Evolutionary conservation across 2,113 vertebrate genomes (phyloP).

Genomic region (Sphyrna mokarran): DNA sequence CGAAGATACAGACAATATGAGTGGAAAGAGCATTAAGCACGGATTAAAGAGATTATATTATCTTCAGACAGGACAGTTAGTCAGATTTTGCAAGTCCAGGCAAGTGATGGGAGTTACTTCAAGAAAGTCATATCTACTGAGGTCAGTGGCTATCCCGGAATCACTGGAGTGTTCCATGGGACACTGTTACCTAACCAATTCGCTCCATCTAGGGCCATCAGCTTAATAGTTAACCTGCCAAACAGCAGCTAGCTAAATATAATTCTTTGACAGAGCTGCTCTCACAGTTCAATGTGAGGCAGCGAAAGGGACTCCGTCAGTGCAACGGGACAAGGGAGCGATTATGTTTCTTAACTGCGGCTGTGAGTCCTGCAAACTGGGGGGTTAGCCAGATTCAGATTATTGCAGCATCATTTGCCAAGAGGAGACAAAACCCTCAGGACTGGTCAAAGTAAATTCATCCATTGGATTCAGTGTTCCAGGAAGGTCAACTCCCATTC

Average conservation of each 20-base stretch:
- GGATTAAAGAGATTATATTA: too few species aligned
- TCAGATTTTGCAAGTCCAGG: too few species aligned
- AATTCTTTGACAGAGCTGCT: neutral
- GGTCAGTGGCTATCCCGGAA: neutral
- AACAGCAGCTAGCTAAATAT: constrained; percentile 26
- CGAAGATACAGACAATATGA: too few species aligned
- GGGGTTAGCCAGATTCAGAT: neutral
- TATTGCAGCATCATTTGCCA: neutral
- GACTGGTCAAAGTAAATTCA: neutral
- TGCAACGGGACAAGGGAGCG: neutral
- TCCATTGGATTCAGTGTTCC: neutral
- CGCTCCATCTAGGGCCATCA: constrained; percentile 19
- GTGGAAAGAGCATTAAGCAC: too few species aligned
- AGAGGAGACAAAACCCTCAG: neutral
- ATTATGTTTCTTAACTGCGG: neutral
- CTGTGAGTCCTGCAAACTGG: neutral
- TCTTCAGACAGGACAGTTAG: too few species aligned
- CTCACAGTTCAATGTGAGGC: neutral
- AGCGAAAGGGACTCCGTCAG: neutral
- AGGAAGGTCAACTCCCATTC: neutral
- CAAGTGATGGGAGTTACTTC: too few species aligned
- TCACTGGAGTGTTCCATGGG: neutral
- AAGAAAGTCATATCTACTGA: neutral
- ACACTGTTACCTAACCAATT: neutral
- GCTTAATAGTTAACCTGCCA: neutral